Base-by-base conservation (phyloP, 2,888 invertebrate species). In the Exocentrus adspersus region DNA sequence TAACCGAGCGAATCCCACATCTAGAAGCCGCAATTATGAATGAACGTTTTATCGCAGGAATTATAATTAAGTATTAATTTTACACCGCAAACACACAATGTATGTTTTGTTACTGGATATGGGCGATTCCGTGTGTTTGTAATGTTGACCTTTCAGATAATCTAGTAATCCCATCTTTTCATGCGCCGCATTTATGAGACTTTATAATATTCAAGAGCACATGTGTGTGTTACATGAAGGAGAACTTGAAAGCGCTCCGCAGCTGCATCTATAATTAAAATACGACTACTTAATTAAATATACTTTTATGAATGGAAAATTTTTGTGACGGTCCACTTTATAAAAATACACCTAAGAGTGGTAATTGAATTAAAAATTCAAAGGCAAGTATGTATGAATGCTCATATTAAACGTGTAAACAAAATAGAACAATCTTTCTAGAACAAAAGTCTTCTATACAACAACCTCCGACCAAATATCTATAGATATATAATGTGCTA, bases 201-300 rank as follows among this genome's bases (percentile, higher is more conserved):
- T 53, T 56, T 46, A 61, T 59, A 7, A n/a, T 30, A 64, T 51
- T 64, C 64, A 62, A 56, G 48, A 62, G 62, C 67, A 67, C 45
- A 60, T 64, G 67, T 64, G 62, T 64, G 67, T 64, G 62, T 63
- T 56, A 54, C 21, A 60, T 64, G 43, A 58, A 10, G 14, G 42
- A 42, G 63, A 58, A 21, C 53, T 21, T 10, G 19, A 53, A 37
- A 41, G 20, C 12, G 4, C 10, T 21, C 14, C 12, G 53, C 42
- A 41, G 41, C 53, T 24, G 41, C 9, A 21, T 53, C 53, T 37
- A 41, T 42, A 42, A 53, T 53, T 53, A 53, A 42, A 21, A n/a
- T n/a, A n/a, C n/a, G n/a, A n/a, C n/a, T n/a, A n/a, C 17, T 51
- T 20, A 7, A 19, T 41, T 12, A 20, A 20, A 19, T 14, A 50